phyloP scores from a whole-genome alignment of 2,888 invertebrate genomes.

The Volucella inanis region DNA sequence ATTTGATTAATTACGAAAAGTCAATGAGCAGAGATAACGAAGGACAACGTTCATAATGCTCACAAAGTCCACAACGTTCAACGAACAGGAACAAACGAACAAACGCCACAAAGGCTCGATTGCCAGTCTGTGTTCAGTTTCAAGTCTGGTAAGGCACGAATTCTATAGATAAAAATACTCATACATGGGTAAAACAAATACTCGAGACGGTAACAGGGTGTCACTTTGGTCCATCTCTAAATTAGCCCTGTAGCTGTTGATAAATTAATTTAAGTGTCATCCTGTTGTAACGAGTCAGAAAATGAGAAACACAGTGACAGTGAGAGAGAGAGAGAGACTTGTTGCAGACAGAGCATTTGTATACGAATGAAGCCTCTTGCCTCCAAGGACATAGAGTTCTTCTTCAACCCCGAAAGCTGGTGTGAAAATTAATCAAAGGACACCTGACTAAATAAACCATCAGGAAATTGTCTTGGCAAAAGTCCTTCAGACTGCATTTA shows the following conservation, averaged over 20 bases:
- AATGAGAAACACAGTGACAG: too few relatives aligned
- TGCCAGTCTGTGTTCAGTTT: too few relatives aligned
- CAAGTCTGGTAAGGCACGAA: conserved; percentile 25
- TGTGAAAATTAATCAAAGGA: conserved; percentile 44
- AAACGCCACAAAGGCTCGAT: too few relatives aligned
- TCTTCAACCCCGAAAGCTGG: not conserved
- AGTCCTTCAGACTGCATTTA: not conserved
- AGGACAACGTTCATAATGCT: conserved; percentile 9
- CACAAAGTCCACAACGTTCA: too few relatives aligned
- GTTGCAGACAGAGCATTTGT: conserved; percentile 37
- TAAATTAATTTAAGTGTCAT: conserved; percentile 60
- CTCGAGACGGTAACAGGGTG: conserved; percentile 11
- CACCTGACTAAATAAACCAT: conserved; percentile 32
- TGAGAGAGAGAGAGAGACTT: conserved; percentile 22
- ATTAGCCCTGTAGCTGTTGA: conserved; percentile 53
- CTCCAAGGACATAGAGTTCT: not conserved
- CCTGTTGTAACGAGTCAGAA: conserved; percentile 21
- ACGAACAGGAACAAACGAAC: too few relatives aligned
- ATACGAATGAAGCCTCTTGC: not conserved
- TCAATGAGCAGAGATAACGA: conserved; percentile 60
- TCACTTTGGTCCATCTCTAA: conserved; percentile 15
- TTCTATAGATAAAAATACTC: conserved; percentile 4
- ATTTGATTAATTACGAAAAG: conserved; percentile 70
- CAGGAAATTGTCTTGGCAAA: conserved; percentile 30
- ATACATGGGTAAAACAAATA: too few relatives aligned